These are phyloP conservation scores for Antrozous pallidus DNA, from an alignment of 2,797 vertebrate genomes.

Conservation along the genomic window DNA sequence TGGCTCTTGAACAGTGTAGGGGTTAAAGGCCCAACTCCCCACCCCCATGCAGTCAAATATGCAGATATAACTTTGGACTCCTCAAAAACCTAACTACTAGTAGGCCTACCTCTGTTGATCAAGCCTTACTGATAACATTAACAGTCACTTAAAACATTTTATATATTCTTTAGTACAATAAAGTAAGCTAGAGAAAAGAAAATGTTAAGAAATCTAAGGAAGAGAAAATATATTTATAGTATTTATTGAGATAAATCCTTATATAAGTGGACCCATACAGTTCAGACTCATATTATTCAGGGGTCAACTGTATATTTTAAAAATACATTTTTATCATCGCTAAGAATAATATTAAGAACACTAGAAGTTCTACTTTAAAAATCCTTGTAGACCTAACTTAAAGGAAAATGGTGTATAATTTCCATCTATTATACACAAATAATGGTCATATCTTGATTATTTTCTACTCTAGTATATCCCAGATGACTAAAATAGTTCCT, in stretches of 20 bases:
- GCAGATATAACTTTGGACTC: background rate
- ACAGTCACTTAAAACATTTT: background rate
- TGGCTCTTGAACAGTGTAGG: background rate
- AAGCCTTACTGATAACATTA: background rate
- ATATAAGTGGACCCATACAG: background rate
- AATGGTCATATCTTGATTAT: background rate
- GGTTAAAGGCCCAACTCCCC: background rate
- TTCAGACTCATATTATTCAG: background rate
- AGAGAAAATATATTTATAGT: background rate
- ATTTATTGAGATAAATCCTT: background rate
- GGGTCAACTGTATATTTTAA: background rate
- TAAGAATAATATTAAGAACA: background rate
- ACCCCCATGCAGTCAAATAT: background rate
- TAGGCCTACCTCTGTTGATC: background rate
- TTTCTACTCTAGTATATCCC: background rate
- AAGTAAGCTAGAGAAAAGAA: background rate
- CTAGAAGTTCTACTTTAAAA: slow-evolving; percentile 17
- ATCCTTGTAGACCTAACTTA: background rate
- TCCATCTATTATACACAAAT: background rate
- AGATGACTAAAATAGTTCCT: slow-evolving; percentile 18
- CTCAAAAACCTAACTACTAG: background rate
- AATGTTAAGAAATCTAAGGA: background rate
- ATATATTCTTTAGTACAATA: background rate
- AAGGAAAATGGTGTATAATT: background rate
- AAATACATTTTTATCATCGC: slow-evolving; percentile 18